Percentiles rank a stretch among this genome's conserved stretches.
Conservation (phyloP, 2,888 invertebrate genomes). For the Cataglyphis albicans region DNA sequence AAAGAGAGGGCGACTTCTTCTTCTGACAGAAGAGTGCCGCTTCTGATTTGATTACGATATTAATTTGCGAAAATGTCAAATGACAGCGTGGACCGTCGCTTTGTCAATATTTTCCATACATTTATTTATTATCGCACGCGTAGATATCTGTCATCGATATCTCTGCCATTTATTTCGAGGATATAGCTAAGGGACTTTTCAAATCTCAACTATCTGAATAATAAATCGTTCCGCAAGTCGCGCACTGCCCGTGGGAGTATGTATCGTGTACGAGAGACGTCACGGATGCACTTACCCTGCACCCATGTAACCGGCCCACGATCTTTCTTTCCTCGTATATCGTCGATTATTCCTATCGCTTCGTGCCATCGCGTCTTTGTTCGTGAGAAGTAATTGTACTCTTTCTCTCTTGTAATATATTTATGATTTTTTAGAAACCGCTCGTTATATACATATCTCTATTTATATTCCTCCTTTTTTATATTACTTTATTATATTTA, state of each 20-base stretch:
- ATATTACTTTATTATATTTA: neutral
- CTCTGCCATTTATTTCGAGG: conserved; percentile 1
- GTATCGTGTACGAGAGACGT: conserved; percentile 27
- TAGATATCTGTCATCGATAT: conserved; percentile 1
- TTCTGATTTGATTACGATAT: neutral
- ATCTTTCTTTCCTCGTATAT: conserved; percentile 39
- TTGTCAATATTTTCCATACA: neutral
- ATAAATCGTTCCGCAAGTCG: conserved; percentile 41
- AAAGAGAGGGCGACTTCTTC: neutral
- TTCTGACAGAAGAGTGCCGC: neutral
- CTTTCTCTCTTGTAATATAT: conserved; percentile 3
- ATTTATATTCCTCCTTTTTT: neutral
- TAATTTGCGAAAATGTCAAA: neutral
- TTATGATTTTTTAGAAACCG: conserved; percentile 5
- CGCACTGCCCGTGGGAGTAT: conserved; percentile 25
- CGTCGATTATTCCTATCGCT: conserved; percentile 52
- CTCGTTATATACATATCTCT: neutral
- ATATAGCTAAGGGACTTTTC: conserved; percentile 7
- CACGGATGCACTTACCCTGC: conserved; percentile 8
- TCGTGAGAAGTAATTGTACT: conserved; percentile 10
- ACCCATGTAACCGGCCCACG: conserved; percentile 26
- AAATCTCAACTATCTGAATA: conserved; percentile 22
- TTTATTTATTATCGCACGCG: conserved; percentile 30
- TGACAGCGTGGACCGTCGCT: neutral
- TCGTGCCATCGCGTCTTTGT: conserved; percentile 41